Conservation (phyloP, 2,797 vertebrate genomes). For the Danio aesculapii region DNA sequence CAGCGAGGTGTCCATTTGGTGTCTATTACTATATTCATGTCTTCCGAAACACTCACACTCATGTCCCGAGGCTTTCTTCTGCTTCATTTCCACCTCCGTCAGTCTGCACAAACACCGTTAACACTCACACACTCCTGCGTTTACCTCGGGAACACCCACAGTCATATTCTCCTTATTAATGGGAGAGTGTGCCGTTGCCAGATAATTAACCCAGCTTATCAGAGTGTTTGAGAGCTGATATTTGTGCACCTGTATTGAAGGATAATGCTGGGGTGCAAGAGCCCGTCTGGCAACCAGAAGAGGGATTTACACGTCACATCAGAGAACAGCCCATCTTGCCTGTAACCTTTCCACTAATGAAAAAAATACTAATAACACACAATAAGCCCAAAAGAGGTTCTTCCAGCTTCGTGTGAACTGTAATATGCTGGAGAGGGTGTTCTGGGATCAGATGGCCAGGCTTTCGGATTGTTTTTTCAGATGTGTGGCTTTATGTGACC, state of each 20-base stretch:
- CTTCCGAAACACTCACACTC: slow-evolving; percentile 67
- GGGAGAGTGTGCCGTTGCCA: slow-evolving; percentile 67
- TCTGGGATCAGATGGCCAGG: slow-evolving; percentile 36
- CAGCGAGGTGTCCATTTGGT: slow-evolving; percentile 1
- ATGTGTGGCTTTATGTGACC: slow-evolving; percentile 19
- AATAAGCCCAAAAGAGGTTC: slow-evolving; percentile 65
- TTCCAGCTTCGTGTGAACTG: slow-evolving; percentile 48
- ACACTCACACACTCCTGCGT: slow-evolving; percentile 50
- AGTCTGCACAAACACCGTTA: slow-evolving; percentile 74
- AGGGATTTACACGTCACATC: slow-evolving; percentile 50
- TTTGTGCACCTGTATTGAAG: slow-evolving; percentile 74
- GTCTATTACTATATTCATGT: slow-evolving; percentile 63
- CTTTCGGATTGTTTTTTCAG: slow-evolving; percentile 9
- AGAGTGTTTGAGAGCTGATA: slow-evolving; percentile 77
- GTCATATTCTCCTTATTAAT: slow-evolving; percentile 75
- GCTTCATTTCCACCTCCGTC: slow-evolving; percentile 67
- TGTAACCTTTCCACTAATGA: slow-evolving; percentile 79
- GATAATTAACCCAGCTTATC: slow-evolving; percentile 80
- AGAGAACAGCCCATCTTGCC: slow-evolving; percentile 64
- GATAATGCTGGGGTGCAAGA: slow-evolving; percentile 69
- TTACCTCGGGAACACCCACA: neutral
- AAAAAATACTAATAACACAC: slow-evolving; percentile 75
- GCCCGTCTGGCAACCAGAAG: slow-evolving; percentile 62
- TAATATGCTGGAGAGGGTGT: slow-evolving; percentile 46
- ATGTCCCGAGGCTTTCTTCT: slow-evolving; percentile 64